Evolutionary conservation across 92 coral and sea anemone species (phyloP).

Genomic region (Micromussa lordhowensis): DNA sequence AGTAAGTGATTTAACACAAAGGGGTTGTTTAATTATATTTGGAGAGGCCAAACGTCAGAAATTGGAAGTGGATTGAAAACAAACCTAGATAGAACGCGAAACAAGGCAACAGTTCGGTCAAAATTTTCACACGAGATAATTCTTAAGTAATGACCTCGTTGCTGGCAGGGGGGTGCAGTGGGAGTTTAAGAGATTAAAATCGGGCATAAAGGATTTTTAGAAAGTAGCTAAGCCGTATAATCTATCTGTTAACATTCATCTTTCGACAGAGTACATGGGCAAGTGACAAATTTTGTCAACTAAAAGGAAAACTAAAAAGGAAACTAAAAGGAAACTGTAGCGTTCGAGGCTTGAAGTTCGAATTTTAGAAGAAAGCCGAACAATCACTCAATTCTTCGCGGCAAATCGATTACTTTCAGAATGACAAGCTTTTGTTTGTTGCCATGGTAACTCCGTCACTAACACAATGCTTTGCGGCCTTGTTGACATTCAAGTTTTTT

Average conservation of each 20-base stretch:
- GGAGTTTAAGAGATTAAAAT: background rate
- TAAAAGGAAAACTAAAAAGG: background rate
- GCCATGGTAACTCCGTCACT: slow-evolving; percentile 10
- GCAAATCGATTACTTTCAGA: slow-evolving; percentile 5
- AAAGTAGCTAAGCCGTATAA: background rate
- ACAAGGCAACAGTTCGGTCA: background rate
- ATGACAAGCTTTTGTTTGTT: slow-evolving; percentile 8
- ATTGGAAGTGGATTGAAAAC: too few relatives aligned
- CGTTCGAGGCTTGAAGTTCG: background rate
- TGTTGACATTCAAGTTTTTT: slow-evolving; percentile 6
- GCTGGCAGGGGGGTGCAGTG: background rate
- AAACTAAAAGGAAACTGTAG: background rate
- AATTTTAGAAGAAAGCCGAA: background rate
- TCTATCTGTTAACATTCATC: background rate
- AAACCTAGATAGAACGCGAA: background rate
- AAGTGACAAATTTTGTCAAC: background rate
- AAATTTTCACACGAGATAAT: slow-evolving; percentile 25
- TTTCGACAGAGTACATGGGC: background rate
- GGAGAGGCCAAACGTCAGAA: background rate
- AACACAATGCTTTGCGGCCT: slow-evolving; percentile 39
- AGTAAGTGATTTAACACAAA: background rate
- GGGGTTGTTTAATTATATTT: background rate
- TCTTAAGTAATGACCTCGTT: background rate
- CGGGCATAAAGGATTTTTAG: background rate
- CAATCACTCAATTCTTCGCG: background rate